Evolutionary conservation across 1,140 invertebrate species (phyloP), one percentile per base, ranked within the genome.

Genomic region (Araneus ventricosus): DNA sequence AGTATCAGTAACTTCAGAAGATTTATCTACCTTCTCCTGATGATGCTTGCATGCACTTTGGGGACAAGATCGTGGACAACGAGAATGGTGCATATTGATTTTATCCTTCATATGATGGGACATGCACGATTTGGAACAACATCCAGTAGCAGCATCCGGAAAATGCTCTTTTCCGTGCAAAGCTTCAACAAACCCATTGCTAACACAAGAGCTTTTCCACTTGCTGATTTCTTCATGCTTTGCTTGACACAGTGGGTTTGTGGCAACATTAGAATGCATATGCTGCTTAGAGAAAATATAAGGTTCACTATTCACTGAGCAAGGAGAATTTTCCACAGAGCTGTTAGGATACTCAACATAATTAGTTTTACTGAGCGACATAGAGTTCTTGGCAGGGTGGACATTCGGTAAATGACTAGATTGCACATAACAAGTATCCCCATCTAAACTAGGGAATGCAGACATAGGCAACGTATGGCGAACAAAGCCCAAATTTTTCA

Each of bases 331-430:
- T 80, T 93, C 91, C 7, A 93, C 67, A 10, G 91, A 93, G 37
- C 91, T 93, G 24, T 86, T 86, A 20, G 91, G 67, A 80, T 93
- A 93, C 41, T 93, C 91, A 17, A 93, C 63, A 88, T 79, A 93
- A 59, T 39, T 87, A n/a, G 30, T 79, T 88, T 93, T 93, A 63
- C 39, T 52, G 20, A 70, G 70, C 24, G 34, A 41, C 75, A 91
- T 82, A 57, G 27, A 52, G 22, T 70, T 80, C 34, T 90, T 90
- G 30, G 75, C 45, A 5, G 79, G 8, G 30, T 45, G 91, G 27
- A 39, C 34, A 57, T 75, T 92, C 52, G 75, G 61, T 17, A 39
- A 22, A 75, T 85, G 82, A 92, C 52, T 92, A 85, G 82, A 30
- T 22, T 70, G 39, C 17, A 57, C 34, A 37, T 27, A 52, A 7